Evolutionary conservation across 2,113 vertebrate genomes (phyloP).

Genomic region (Pteropus alecto): DNA sequence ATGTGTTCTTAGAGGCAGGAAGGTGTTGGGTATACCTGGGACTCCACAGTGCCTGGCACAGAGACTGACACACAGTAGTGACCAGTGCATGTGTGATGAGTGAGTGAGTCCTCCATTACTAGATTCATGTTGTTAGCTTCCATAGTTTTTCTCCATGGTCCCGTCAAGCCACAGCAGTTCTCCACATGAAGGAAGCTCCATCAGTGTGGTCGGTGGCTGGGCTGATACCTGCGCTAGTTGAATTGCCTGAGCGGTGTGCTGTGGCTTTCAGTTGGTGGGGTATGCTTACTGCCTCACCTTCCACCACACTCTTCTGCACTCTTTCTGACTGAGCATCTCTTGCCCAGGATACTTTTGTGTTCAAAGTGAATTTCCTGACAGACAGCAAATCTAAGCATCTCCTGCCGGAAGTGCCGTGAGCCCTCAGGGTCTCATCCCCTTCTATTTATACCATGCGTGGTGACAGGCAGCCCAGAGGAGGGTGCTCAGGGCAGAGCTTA

Average conservation of each 20-base stretch:
- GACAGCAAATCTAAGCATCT: constrained; percentile 28
- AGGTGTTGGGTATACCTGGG: not conserved
- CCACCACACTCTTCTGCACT: not conserved
- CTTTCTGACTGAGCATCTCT: constrained; percentile 22
- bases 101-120: not conserved
- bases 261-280: constrained; percentile 33
- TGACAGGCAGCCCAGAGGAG: not conserved
- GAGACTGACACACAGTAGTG: not conserved
- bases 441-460: not conserved
- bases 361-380: constrained; percentile 31
- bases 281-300: not conserved
- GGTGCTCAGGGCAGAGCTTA: not conserved
- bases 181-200: not conserved
- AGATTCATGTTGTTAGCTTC: not conserved
- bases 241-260: constrained; percentile 15
- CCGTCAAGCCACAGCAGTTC: not conserved
- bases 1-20: not conserved
- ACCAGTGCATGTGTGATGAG: not conserved
- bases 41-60: not conserved
- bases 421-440: not conserved
- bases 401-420: not conserved
- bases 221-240: not conserved
- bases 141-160: not conserved
- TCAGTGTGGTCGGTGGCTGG: not conserved
- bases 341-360: constrained; percentile 35